phyloP scores from a whole-genome alignment of 2,797 vertebrate genomes.

The Mycteria americana region DNA sequence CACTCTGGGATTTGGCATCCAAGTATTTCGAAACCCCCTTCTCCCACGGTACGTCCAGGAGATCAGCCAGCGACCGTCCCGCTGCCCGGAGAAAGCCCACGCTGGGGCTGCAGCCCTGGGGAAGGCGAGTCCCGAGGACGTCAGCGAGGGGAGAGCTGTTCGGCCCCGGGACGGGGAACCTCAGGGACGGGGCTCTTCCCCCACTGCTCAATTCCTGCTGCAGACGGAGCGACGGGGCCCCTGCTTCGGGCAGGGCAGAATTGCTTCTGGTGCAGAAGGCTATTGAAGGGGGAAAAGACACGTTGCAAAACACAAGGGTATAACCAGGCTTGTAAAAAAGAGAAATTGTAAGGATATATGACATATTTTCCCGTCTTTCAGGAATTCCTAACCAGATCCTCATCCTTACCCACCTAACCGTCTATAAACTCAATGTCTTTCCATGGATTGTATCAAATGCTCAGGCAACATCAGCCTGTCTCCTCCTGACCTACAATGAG shows the following conservation, averaged over 20 bases:
- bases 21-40: neutral
- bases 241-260: neutral
- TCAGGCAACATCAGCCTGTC: neutral
- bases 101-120: neutral
- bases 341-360: neutral
- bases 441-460: neutral
- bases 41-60: neutral
- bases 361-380: neutral
- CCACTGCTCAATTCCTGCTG: neutral
- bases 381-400: neutral
- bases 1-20: neutral
- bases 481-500: neutral
- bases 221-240: neutral
- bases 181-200: neutral
- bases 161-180: accelerated
- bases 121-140: accelerated
- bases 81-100: neutral
- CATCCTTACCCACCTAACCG: neutral
- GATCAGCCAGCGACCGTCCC: neutral
- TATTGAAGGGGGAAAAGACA: neutral
- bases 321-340: neutral
- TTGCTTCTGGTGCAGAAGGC: neutral
- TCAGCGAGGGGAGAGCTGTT: neutral
- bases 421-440: accelerated
- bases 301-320: neutral